Evolutionary conservation across 2,888 invertebrate species (phyloP).

Genomic region (Pseudococcus viburni): DNA sequence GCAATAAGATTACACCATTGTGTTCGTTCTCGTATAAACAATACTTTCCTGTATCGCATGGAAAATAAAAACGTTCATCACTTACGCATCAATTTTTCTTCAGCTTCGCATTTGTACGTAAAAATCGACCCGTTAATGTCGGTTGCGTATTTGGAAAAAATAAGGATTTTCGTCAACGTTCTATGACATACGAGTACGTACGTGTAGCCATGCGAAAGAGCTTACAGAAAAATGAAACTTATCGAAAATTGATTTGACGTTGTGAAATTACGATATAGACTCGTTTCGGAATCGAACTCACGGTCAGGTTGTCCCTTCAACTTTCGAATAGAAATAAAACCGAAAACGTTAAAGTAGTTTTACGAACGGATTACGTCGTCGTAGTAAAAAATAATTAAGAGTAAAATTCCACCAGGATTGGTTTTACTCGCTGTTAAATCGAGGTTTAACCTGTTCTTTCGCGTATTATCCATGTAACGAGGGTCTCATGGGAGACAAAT

Average conservation of each 20-base stretch:
- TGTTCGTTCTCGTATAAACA: not conserved
- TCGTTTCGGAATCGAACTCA: not conserved
- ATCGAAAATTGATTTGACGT: slow-evolving; percentile 50
- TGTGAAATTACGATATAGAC: slow-evolving; percentile 24
- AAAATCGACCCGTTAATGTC: slow-evolving; percentile 35
- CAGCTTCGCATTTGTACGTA: slow-evolving; percentile 14
- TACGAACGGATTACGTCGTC: not conserved
- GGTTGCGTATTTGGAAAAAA: slow-evolving; percentile 27
- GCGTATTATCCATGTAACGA: not conserved
- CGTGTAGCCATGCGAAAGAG: not conserved
- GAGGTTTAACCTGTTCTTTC: not conserved
- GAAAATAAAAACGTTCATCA: slow-evolving; percentile 1
- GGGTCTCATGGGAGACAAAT: not conserved
- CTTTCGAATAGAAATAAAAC: not conserved
- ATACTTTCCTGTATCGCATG: not conserved
- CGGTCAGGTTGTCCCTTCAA: not conserved
- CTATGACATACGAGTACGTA: not conserved
- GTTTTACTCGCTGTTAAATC: slow-evolving; percentile 5
- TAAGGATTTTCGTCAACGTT: slow-evolving; percentile 24
- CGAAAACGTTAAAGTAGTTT: slow-evolving; percentile 1
- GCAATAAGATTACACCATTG: slow-evolving; percentile 1
- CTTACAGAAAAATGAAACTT: slow-evolving; percentile 36
- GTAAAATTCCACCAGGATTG: slow-evolving; percentile 18
- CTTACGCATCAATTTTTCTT: slow-evolving; percentile 27
- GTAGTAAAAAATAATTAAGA: slow-evolving; percentile 18